phyloP scores from a whole-genome alignment of 2,113 vertebrate genomes.

The Macheiramphus alcinus region DNA sequence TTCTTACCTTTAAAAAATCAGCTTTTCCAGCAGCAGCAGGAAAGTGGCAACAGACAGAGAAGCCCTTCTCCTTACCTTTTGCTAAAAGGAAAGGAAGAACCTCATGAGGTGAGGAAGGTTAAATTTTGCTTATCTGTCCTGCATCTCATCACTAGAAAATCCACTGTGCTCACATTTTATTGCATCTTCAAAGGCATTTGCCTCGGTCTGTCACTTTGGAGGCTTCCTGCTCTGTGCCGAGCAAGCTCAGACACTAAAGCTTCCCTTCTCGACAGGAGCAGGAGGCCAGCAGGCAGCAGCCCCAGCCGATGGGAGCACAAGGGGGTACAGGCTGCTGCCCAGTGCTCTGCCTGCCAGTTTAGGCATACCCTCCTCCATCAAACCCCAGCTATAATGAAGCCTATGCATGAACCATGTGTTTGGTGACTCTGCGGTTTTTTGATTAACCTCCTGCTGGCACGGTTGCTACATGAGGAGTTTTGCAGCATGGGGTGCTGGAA shows the following conservation, averaged over 20 bases:
- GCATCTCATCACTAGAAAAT: not conserved
- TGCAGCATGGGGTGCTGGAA: not conserved
- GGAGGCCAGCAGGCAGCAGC: not conserved
- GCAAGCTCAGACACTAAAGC: not conserved
- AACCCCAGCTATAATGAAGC: not conserved
- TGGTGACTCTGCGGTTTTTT: not conserved
- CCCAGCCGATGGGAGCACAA: too few relatives aligned
- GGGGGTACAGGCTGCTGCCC: not conserved
- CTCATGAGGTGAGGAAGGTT: not conserved
- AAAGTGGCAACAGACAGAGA: not conserved
- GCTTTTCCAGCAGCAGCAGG: not conserved
- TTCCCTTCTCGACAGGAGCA: not conserved
- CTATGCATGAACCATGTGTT: not conserved
- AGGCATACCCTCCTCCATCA: not conserved
- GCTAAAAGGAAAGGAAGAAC: not conserved
- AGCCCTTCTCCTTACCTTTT: not conserved
- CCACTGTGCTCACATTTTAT: not conserved
- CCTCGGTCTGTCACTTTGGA: not conserved
- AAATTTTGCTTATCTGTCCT: not conserved
- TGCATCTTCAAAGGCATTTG: not conserved
- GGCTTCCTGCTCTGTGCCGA: not conserved
- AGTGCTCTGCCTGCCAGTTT: not conserved
- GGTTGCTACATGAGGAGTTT: not conserved
- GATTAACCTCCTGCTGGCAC: not conserved
- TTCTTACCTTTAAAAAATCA: not conserved